Conservation (phyloP, 2,113 vertebrate species). For the Mionectes macconnelli region DNA sequence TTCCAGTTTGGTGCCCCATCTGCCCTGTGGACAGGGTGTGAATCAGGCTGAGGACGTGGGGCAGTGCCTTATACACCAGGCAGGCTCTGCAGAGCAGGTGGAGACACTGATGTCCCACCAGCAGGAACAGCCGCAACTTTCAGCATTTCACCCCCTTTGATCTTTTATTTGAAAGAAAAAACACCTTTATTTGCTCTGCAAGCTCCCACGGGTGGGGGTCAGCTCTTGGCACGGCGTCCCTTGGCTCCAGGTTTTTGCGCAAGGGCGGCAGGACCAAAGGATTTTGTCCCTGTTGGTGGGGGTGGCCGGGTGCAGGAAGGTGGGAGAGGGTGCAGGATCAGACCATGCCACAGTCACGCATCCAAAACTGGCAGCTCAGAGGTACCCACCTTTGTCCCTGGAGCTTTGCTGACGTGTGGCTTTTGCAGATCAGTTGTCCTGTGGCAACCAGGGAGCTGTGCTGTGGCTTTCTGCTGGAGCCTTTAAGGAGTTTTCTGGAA, state of each 20-base stretch:
- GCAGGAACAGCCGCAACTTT: not conserved
- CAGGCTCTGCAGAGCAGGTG: fast-evolving
- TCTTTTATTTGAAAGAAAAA: constrained; percentile 11
- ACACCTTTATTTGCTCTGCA: not conserved
- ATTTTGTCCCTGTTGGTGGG: not conserved
- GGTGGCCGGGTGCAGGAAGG: not conserved
- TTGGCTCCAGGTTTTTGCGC: not conserved
- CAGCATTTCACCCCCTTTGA: not conserved
- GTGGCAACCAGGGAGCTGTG: fast-evolving
- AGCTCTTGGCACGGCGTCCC: not conserved
- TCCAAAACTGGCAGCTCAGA: not conserved
- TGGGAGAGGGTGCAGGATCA: not conserved
- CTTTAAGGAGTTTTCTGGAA: not conserved
- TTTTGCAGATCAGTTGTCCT: not conserved
- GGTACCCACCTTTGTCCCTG: not conserved
- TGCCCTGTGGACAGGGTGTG: not conserved
- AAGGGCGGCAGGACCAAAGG: not conserved
- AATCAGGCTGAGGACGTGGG: fast-evolving
- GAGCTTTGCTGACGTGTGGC: fast-evolving
- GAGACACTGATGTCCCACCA: not conserved
- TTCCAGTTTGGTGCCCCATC: not conserved
- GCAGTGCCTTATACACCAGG: not conserved
- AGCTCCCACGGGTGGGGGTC: not conserved
- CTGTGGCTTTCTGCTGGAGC: not conserved
- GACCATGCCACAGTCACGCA: not conserved